Evolutionary conservation across 2,888 invertebrate species (phyloP).

Genomic region (Spodoptera picta): DNA sequence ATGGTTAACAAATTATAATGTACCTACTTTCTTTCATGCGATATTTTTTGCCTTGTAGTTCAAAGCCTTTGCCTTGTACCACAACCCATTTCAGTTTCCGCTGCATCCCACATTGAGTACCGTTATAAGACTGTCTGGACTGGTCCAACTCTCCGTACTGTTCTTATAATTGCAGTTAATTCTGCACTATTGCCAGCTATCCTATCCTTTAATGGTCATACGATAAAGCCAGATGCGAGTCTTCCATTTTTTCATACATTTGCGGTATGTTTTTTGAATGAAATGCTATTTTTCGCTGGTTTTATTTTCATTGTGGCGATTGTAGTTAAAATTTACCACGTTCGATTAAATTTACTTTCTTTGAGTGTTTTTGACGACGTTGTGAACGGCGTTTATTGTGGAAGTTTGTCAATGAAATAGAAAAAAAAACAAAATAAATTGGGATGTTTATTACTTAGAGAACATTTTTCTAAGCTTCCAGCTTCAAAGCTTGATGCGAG

Average conservation of each 20-base stretch:
- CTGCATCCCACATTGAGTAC: conserved; percentile 74
- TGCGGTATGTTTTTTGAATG: conserved; percentile 16
- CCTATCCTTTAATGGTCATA: conserved; percentile 58
- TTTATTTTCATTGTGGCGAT: not conserved
- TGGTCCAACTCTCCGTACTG: conserved; percentile 74
- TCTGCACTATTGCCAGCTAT: conserved; percentile 69
- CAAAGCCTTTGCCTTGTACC: conserved; percentile 37
- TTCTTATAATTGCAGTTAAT: conserved; percentile 86
- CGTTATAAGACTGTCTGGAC: conserved; percentile 78
- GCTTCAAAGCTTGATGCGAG: too few relatives aligned
- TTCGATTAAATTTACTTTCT: conserved; percentile 1
- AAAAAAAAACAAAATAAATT: too few relatives aligned
- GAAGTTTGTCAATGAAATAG: too few relatives aligned
- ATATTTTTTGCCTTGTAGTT: too few relatives aligned
- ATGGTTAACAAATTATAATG: too few relatives aligned
- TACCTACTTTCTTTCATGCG: too few relatives aligned
- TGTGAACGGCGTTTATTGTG: too few relatives aligned
- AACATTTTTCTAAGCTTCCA: too few relatives aligned
- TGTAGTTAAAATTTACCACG: not conserved
- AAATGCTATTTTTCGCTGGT: conserved; percentile 21
- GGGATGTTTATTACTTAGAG: too few relatives aligned
- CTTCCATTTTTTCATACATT: conserved; percentile 17
- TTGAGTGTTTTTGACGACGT: too few relatives aligned
- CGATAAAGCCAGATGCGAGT: conserved; percentile 56
- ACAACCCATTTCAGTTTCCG: conserved; percentile 65